Percentiles rank a stretch among this genome's conserved stretches.
phyloP scores from a whole-genome alignment of 2,797 vertebrate species.

The Girardinus metallicus region DNA sequence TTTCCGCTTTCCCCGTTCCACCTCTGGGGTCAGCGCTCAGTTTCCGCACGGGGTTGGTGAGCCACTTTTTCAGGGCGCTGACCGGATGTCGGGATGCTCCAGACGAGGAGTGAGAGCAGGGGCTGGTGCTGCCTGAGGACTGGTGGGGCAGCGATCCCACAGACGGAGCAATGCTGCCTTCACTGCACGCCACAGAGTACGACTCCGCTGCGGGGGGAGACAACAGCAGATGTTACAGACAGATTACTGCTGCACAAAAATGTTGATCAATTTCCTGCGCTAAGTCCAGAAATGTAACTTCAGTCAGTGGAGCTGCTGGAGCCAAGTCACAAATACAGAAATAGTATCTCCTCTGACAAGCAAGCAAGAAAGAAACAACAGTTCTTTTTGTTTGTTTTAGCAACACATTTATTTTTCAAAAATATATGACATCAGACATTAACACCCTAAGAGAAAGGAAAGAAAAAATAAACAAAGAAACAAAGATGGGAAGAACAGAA shows the following conservation, averaged over 20 bases:
- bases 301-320: slow-evolving; percentile 39
- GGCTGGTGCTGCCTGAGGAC: slow-evolving; percentile 82
- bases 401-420: too few species aligned
- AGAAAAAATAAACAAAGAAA: too few species aligned
- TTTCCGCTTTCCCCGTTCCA: slow-evolving; percentile 63
- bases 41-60: slow-evolving; percentile 86
- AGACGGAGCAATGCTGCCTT: slow-evolving; percentile 80
- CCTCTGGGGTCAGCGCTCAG: slow-evolving; percentile 72
- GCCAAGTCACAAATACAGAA: slow-evolving; percentile 14
- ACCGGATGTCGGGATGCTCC: slow-evolving; percentile 82
- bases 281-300: slow-evolving; percentile 52
- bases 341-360: slow-evolving; percentile 25
- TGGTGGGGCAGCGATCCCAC: slow-evolving; percentile 79
- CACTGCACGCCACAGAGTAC: slow-evolving; percentile 83
- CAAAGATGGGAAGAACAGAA: too few species aligned
- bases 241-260: slow-evolving; percentile 61
- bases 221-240: slow-evolving; percentile 43
- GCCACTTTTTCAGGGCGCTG: slow-evolving; percentile 88
- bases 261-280: slow-evolving; percentile 69
- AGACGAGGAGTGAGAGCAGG: slow-evolving; percentile 75
- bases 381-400: too few species aligned
- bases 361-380: not conserved
- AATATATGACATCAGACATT: too few species aligned
- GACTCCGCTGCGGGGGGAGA: slow-evolving; percentile 74
- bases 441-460: too few species aligned